Evolutionary conservation across 1,140 invertebrate species (phyloP), one percentile per base, ranked within the genome.

Genomic region (Papilio machaon): DNA sequence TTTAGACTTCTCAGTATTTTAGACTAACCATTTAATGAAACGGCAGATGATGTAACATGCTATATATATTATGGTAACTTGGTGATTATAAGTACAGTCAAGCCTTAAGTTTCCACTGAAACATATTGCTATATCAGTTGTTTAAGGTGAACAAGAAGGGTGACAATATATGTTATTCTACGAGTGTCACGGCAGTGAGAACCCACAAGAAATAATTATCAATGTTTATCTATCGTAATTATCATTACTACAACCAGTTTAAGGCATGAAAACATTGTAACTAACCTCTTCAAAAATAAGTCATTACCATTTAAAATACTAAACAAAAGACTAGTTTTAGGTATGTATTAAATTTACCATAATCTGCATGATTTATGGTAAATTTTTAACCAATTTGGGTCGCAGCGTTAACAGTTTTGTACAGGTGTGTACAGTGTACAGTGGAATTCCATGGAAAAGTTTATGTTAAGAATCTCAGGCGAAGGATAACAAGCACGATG

Each of bases 241-340:
- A 58, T 58, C 54, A 58, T 58, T 58, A 58, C 17, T 58, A 7
- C n/a, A 58, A 58, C 54, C n/a, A 58, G 54, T 58, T 58, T 58
- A 8, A 58, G 4, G 8, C 17, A n/a, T 19, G 17, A 58, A 58
- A 58, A 19, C 54, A 58, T n/a, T 0, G 17, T 19, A 58, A 58
- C 49, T 52, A 7, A 19, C 17, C 17, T 19, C 17, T 58, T 58
- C n/a, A 7, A 58, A 58, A 58, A 5, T 58, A 58, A 19, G 13
- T 19, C 7, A 58, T 58, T 19, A 58, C 8, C 54, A 17, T n/a
- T 58, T 58, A 58, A n/a, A 17, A 0, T 17, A 58, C 17, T 8
- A 19, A 17, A 58, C 54, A 58, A 58, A 19, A 58, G 54, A 58
- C 17, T 19, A 58, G 54, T 19, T 58, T 52, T 17, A 52, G 17